Conservation (phyloP, 2,113 vertebrate species). For the Oncorhynchus keta region DNA sequence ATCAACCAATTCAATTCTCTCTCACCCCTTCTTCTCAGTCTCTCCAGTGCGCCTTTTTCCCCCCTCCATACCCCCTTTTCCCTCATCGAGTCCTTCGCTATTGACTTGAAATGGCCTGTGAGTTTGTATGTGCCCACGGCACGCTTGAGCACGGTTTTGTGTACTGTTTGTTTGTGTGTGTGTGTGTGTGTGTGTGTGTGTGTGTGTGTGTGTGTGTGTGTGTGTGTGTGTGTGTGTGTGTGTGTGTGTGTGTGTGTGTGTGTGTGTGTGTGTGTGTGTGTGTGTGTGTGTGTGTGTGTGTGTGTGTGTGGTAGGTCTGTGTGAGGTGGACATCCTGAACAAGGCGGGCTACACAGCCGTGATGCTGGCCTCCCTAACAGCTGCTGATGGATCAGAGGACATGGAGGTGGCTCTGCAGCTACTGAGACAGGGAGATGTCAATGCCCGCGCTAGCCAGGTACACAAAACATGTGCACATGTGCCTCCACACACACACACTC, state of each 20-base stretch:
- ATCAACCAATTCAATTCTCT: no score
- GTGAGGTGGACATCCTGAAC: slow-evolving; percentile 87
- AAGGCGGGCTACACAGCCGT: slow-evolving; percentile 92
- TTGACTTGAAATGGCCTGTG: background rate
- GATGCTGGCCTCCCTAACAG: slow-evolving; percentile 91
- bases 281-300: background rate
- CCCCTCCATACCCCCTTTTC: no score
- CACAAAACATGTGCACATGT: background rate
- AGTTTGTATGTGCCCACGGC: background rate
- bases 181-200: background rate
- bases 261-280: background rate
- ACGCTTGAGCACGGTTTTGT: no score
- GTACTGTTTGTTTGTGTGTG: no score
- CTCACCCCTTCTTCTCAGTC: no score
- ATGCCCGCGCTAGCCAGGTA: slow-evolving; percentile 90
- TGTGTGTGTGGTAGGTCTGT: slow-evolving; percentile 61
- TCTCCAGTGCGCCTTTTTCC: no score
- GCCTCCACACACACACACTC: background rate
- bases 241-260: no score
- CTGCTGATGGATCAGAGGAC: slow-evolving; percentile 84
- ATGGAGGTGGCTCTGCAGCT: slow-evolving; percentile 91
- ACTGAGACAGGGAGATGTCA: slow-evolving; percentile 85
- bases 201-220: background rate
- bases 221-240: no score
- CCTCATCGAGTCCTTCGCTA: no score